Percentiles rank a stretch among this genome's conserved stretches.
Evolutionary conservation across 2,113 vertebrate genomes (phyloP).

Genomic region (Phylloscopus whistleri): DNA sequence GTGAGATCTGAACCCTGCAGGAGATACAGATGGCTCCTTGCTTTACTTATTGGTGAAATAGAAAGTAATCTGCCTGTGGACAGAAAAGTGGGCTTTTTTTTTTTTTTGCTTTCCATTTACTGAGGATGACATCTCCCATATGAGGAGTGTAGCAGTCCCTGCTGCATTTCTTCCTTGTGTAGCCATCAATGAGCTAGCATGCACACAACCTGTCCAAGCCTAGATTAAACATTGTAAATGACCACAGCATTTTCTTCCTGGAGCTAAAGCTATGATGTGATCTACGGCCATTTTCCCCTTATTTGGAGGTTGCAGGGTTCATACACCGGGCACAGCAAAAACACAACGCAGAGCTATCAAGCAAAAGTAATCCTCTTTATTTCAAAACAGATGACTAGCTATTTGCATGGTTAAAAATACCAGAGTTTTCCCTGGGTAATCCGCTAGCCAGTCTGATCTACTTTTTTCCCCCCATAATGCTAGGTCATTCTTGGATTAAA

Average conservation of each 20-base stretch:
- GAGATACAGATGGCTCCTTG: constrained; percentile 25
- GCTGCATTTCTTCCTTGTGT: not conserved
- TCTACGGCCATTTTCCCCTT: constrained; percentile 5
- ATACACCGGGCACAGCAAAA: constrained; percentile 53
- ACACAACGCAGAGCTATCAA: constrained; percentile 55
- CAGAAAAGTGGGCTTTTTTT: not conserved
- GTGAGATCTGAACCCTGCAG: not conserved
- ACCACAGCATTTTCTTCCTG: not conserved
- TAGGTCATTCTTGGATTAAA: constrained; percentile 60
- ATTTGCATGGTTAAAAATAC: constrained; percentile 75
- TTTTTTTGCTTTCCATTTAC: not conserved
- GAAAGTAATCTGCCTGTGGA: not conserved
- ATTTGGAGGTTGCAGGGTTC: constrained; percentile 62
- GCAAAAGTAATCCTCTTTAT: constrained; percentile 72
- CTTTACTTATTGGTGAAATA: not conserved
- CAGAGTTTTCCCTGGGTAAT: constrained; percentile 69
- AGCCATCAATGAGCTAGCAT: not conserved
- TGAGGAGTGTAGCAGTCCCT: not conserved
- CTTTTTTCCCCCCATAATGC: not conserved
- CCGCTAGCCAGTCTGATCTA: constrained; percentile 56
- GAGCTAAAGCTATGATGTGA: constrained; percentile 7
- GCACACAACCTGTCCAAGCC: not conserved
- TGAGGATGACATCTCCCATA: not conserved
- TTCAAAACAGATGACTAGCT: constrained; percentile 72
- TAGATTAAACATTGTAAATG: constrained; percentile 18